Percentiles rank a stretch among this genome's conserved stretches.
phyloP scores from a whole-genome alignment of 2,113 vertebrate species.

The Axis porcinus region DNA sequence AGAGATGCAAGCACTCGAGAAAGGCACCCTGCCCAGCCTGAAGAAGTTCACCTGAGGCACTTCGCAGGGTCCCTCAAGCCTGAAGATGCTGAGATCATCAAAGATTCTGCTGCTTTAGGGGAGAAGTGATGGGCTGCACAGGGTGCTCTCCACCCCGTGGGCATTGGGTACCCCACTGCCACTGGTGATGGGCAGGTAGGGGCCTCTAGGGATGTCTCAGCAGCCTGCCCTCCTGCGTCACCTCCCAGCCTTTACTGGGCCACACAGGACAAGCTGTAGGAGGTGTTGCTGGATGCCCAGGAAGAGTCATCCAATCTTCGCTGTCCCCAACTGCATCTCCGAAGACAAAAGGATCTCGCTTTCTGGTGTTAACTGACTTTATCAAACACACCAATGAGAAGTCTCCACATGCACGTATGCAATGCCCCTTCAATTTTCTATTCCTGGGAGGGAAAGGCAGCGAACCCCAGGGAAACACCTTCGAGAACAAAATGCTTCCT shows the following conservation, averaged over 20 bases:
- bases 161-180: not conserved
- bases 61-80: conserved; percentile 77
- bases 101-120: conserved; percentile 61
- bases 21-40: conserved; percentile 67
- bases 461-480: not conserved
- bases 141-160: not conserved
- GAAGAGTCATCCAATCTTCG: not conserved
- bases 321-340: not conserved
- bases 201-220: not conserved
- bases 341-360: not conserved
- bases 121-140: conserved; percentile 4
- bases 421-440: not conserved
- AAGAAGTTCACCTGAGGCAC: conserved; percentile 78
- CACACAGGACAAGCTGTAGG: not conserved
- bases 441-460: not conserved
- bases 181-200: not conserved
- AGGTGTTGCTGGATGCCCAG: no score
- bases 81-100: conserved; percentile 73
- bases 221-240: not conserved
- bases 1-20: conserved; percentile 81
- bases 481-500: not conserved
- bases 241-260: not conserved
- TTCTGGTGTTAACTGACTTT: not conserved
- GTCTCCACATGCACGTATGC: not conserved
- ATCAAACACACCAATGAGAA: not conserved